These are phyloP conservation scores for Bovichtus variegatus DNA, from an alignment of 2,797 vertebrate genomes.

Conservation along the genomic window DNA sequence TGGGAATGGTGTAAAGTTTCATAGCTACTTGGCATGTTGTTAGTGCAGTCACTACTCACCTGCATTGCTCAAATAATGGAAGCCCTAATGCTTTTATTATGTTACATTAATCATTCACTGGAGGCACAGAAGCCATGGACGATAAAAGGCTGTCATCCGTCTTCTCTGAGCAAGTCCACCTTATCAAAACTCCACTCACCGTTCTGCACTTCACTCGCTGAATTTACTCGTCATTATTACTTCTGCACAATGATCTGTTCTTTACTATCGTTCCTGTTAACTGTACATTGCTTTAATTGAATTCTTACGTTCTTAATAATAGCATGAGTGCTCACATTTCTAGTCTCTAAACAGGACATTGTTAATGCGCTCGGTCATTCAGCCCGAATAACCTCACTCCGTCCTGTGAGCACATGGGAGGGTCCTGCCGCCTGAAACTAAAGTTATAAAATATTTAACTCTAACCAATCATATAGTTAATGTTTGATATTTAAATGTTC, in stretches of 20 bases:
- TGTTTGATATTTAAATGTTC: not conserved
- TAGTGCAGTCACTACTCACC: conserved; percentile 41
- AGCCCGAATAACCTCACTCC: not conserved
- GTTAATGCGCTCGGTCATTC: not conserved
- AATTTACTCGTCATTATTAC: conserved; percentile 32
- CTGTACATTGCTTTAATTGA: not conserved
- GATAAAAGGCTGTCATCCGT: conserved; percentile 47
- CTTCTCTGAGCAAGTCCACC: conserved; percentile 41
- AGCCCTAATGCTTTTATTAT: conserved; percentile 33
- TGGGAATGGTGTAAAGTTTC: conserved; percentile 26
- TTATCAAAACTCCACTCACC: conserved; percentile 45
- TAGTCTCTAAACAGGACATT: not conserved
- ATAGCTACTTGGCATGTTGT: conserved; percentile 39
- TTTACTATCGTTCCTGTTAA: conserved; percentile 11
- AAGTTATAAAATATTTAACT: not conserved
- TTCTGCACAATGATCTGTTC: conserved; percentile 7
- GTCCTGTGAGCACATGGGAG: not conserved
- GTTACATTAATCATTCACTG: conserved; percentile 49
- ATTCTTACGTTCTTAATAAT: not conserved
- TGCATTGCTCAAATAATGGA: conserved; percentile 38
- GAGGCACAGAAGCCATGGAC: conserved; percentile 17
- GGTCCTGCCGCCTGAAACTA: not conserved
- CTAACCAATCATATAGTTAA: not conserved
- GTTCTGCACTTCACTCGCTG: conserved; percentile 20
- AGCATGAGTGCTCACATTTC: not conserved